These are phyloP conservation scores for Parnassius mnemosyne DNA, from an alignment of 2,888 invertebrate species.

Conservation along the genomic window DNA sequence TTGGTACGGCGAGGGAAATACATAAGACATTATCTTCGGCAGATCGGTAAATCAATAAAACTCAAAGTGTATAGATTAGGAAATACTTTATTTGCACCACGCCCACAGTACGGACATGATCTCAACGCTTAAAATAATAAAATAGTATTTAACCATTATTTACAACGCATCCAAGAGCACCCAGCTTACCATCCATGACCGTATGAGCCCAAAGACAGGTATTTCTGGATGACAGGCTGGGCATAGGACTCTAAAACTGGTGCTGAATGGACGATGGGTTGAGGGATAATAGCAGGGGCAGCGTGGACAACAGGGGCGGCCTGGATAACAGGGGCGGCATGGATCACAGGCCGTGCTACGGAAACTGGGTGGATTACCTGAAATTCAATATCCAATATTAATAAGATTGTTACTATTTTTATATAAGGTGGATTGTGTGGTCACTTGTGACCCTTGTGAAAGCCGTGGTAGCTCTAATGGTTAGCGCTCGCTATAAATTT, in stretches of 20 bases:
- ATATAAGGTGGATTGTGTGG: no score
- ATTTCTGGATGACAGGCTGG: conserved; percentile 46
- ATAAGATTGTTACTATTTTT: no score
- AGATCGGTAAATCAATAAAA: background rate
- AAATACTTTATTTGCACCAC: conserved; percentile 58
- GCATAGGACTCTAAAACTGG: conserved; percentile 51
- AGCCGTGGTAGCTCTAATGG: no score
- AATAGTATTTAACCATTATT: conserved; percentile 39
- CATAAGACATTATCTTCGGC: no score
- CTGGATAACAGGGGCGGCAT: conserved; percentile 14
- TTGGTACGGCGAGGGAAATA: no score
- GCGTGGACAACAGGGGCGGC: conserved; percentile 31
- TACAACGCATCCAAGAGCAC: conserved; percentile 35
- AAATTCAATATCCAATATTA: no score
- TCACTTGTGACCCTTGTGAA: no score
- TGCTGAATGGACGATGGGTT: conserved; percentile 35
- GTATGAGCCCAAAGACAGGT: conserved; percentile 37
- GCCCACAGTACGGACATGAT: conserved; percentile 61
- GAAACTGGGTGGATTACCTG: no score
- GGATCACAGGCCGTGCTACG: no score
- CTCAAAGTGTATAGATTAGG: conserved; percentile 44
- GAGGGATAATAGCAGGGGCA: conserved; percentile 36
- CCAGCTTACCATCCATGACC: conserved; percentile 64
- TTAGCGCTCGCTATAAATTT: no score
- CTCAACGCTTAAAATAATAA: conserved; percentile 55